These are phyloP conservation scores for Percina caprodes DNA, from an alignment of 2,113 vertebrate genomes.

Conservation along the genomic window DNA sequence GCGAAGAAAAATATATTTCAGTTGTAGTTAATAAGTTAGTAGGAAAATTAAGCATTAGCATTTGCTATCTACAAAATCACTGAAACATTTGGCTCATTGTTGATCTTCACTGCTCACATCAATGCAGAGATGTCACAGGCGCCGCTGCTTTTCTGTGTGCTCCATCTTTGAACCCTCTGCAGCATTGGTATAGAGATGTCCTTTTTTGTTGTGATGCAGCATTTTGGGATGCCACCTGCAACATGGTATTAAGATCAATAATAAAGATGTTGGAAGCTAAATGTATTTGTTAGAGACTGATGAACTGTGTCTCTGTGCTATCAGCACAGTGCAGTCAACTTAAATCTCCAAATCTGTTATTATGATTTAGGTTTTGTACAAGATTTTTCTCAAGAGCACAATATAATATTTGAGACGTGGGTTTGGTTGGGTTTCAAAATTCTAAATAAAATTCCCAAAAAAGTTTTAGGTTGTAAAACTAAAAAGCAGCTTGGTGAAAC, in stretches of 20 bases:
- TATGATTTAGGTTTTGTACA: background rate
- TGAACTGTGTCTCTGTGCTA: background rate
- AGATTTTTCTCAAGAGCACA: background rate
- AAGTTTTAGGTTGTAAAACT: background rate
- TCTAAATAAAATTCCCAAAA: background rate
- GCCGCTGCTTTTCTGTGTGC: conserved; percentile 30
- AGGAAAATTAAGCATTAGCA: background rate
- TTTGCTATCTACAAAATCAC: background rate
- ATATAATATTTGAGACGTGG: background rate
- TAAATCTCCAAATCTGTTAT: background rate
- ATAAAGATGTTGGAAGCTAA: background rate
- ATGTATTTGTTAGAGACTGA: background rate
- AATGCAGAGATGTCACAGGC: conserved; percentile 75
- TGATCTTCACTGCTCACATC: conserved; percentile 64
- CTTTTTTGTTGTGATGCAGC: conserved; percentile 47
- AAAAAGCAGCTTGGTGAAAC: background rate
- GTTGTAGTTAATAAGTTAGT: background rate
- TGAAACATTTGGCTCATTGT: background rate
- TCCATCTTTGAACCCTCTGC: rapidly evolving
- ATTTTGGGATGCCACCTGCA: conserved; percentile 68
- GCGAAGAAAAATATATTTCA: background rate
- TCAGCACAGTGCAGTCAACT: background rate
- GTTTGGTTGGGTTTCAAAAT: background rate
- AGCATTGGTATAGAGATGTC: rapidly evolving
- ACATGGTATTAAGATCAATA: background rate